Evolutionary conservation across 2,888 invertebrate genomes (phyloP), one percentile per base, ranked within the genome.

Genomic region (Dendrolimus houi): DNA sequence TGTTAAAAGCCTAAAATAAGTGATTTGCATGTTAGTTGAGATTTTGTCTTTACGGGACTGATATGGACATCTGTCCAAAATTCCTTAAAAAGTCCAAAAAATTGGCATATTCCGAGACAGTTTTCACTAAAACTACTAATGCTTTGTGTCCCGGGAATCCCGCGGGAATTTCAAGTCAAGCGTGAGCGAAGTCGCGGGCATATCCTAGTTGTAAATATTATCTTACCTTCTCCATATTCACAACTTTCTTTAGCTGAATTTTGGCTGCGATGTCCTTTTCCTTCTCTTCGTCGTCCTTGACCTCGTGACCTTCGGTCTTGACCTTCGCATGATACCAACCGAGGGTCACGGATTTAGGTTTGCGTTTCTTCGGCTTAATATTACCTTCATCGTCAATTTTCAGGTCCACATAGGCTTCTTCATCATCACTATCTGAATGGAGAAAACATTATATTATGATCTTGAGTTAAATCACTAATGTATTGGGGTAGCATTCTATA

Each of bases 271-370:
- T 57, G 9, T 83, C 77, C 56, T 78, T 85, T 0, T 81, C 81
- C 2, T 67, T 64, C 8, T 71, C 69, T 3, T 74, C 69, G 0
- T 74, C 71, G 0, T 61, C 64, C 2, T 65, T 63, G 0, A 29
- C 57, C 2, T 59, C 60, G 1, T 58, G 58, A 0, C 54, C 60
- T 1, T 80, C 79, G 0, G 64, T 56, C 56, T 79, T 78, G 41
- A 85, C 82, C 56, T 60, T 74, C 0, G 87, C 87, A 67, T 90
- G 90, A 69, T 66, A 81, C 90, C 90, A 90, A 9, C 88, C 83
- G 0, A 66, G 41, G 0, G 72, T 63, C 0, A 68, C 63, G 0
- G 66, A 52, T 0, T 60, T 42, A 0, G 62, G 58, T 6, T 67
- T 72, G 0, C 85, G 79, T 57, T 79, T 84, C 69, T 79, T 82